Evolutionary conservation across 2,888 invertebrate species (phyloP).

Genomic region (Hypolimnas misippus): DNA sequence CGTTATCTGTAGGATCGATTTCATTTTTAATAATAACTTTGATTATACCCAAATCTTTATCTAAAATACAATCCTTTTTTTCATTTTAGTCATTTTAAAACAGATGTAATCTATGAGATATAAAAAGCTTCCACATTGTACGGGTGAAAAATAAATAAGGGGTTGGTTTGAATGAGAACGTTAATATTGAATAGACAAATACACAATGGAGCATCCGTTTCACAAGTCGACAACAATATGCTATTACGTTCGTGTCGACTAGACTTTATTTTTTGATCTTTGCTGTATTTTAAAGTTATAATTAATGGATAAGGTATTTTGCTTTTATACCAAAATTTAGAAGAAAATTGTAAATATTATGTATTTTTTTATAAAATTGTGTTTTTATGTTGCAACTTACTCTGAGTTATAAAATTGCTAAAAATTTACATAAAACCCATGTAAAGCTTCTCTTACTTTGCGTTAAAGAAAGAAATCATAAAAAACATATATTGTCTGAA

Average conservation of each 20-base stretch:
- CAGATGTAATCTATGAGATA: conserved; percentile 5
- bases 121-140: conserved; percentile 32
- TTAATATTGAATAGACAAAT: conserved; percentile 56
- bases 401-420: too few species aligned
- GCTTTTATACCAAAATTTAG: neutral
- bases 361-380: too few species aligned
- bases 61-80: conserved; percentile 1
- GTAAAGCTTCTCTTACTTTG: too few species aligned
- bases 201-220: conserved; percentile 57
- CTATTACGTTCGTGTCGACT: conserved; percentile 48
- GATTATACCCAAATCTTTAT: neutral
- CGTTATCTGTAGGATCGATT: neutral
- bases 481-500: too few species aligned
- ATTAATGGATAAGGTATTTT: conserved; percentile 23
- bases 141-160: conserved; percentile 58
- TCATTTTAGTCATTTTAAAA: neutral
- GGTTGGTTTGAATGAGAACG: conserved; percentile 49
- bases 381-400: too few species aligned
- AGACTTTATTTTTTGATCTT: conserved; percentile 37
- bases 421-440: too few species aligned
- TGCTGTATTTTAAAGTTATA: conserved; percentile 22
- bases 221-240: conserved; percentile 55
- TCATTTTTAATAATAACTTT: neutral
- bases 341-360: too few species aligned
- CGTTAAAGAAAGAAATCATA: too few species aligned